A percentile compares a stretch with the other conserved stretches of the same genome.
Conservation (phyloP, 2,888 invertebrate genomes). For the Pyrgus malvae region DNA sequence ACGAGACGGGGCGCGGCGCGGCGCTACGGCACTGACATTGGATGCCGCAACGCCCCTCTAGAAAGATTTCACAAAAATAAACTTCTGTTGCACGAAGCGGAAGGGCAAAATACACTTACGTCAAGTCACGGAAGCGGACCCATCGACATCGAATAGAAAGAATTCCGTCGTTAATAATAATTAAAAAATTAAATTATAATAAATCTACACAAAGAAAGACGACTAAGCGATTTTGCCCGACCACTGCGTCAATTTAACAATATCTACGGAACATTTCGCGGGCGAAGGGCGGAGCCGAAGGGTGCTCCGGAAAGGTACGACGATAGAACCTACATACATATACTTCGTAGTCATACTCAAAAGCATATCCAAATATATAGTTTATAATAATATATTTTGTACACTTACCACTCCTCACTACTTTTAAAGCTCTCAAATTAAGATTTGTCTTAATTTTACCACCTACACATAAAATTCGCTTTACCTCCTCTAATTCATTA, state of each 20-base stretch:
- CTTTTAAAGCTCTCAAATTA: conserved; percentile 76
- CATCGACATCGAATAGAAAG: conserved; percentile 2
- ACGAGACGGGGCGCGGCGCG: conserved; percentile 18
- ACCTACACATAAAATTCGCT: conserved; percentile 49
- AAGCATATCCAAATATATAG: conserved; percentile 46
- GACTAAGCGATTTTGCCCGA: conserved; percentile 9
- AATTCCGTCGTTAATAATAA: background rate
- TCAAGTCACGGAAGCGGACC: background rate
- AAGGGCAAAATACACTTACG: conserved; percentile 7
- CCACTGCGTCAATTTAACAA: background rate
- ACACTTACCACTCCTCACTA: conserved; percentile 61
- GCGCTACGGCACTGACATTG: background rate
- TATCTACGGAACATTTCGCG: background rate
- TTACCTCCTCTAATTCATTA: conserved; percentile 50
- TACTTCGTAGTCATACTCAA: conserved; percentile 42
- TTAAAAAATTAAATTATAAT: conserved; percentile 1
- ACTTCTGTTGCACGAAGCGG: conserved; percentile 4
- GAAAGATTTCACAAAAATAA: conserved; percentile 7
- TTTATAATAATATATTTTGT: conserved; percentile 49
- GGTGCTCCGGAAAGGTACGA: background rate
- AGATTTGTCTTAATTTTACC: conserved; percentile 66
- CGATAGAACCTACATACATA: conserved; percentile 25
- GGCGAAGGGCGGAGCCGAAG: background rate
- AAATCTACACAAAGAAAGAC: background rate
- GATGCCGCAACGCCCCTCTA: background rate